Evolutionary conservation across 2,113 vertebrate species (phyloP).

Genomic region (Chionis minor): DNA sequence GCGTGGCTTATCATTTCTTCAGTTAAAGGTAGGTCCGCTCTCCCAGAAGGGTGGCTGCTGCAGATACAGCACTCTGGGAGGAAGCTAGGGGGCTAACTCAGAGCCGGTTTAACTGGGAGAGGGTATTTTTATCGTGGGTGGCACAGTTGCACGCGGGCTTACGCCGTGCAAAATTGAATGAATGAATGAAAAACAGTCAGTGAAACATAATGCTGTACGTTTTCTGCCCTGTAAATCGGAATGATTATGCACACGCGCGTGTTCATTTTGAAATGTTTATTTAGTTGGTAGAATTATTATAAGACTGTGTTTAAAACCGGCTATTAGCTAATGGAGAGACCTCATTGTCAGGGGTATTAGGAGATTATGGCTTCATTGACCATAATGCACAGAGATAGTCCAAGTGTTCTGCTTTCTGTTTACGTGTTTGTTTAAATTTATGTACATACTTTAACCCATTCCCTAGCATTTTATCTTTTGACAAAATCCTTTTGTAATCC

Average conservation of each 20-base stretch:
- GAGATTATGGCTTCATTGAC: slow-evolving; percentile 55
- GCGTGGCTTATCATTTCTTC: slow-evolving; percentile 50
- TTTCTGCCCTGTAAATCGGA: slow-evolving; percentile 25
- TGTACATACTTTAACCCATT: slow-evolving; percentile 40
- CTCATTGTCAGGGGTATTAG: slow-evolving; percentile 43
- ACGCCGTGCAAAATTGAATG: slow-evolving; percentile 3
- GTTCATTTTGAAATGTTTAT: slow-evolving; percentile 48
- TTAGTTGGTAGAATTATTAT: slow-evolving; percentile 48
- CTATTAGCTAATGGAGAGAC: slow-evolving; percentile 65
- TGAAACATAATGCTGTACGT: background rate
- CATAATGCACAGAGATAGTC: slow-evolving; percentile 38
- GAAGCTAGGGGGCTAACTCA: background rate
- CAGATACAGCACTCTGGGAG: background rate
- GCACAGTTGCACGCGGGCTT: background rate
- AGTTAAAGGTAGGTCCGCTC: slow-evolving; percentile 74
- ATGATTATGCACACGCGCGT: background rate
- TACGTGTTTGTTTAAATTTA: slow-evolving; percentile 44
- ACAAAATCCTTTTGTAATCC: slow-evolving; percentile 25
- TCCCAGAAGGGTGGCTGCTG: background rate
- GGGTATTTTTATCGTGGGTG: background rate
- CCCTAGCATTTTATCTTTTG: slow-evolving; percentile 33
- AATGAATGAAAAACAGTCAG: slow-evolving; percentile 18
- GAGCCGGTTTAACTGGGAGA: background rate
- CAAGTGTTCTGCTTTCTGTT: slow-evolving; percentile 41
- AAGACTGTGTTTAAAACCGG: slow-evolving; percentile 31